Evolutionary conservation across 2,113 vertebrate genomes (phyloP), one percentile per base, ranked within the genome.

Genomic region (Uria aalge): DNA sequence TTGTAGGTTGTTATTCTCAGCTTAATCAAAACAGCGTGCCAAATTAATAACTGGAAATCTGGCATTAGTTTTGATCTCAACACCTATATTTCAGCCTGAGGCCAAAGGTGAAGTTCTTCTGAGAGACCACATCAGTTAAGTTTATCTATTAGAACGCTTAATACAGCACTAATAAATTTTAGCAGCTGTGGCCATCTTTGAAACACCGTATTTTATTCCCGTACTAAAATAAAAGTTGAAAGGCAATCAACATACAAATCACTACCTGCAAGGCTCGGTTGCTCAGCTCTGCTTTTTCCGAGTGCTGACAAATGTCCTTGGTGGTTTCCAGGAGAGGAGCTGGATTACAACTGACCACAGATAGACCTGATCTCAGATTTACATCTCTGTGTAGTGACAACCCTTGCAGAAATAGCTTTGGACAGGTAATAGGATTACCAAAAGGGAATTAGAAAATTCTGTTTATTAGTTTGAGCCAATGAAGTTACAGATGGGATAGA

Each of bases 381-480:
- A 97, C 93, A 95, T 84, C 95, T 87, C 76, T 97, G 75, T 92
- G 97, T 98, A 97, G 85, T 88, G 96, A 98, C 98, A 97, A 97
- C 94, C 96, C 92, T 97, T 97, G 98, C 98, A 99, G 98, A 99
- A 99, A 99, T 99, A 99, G 99, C 98, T 98, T 97, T 96, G 92
- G 96, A 88, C 92, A 97, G 96, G 92, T 99, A 99, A 99, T 99
- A 99, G 99, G 99, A 99, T 99, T 99, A 98, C 56, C 89, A 55
- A 96, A 97, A 97, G 97, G 98, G 98, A 98, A 99, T 99, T 99
- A 99, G 97, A 96, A 95, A 98, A 98, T 96, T 93, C 95, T 91
- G 8, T 96, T 98, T 96, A 96, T 98, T 98, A 98, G 97, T 92
- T 91, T 95, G 27, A 89, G 91, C 95, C 88, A 94, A 98, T 97